These are phyloP conservation scores for Sclerurus mexicanus DNA, from an alignment of 2,113 vertebrate species.

Conservation along the genomic window DNA sequence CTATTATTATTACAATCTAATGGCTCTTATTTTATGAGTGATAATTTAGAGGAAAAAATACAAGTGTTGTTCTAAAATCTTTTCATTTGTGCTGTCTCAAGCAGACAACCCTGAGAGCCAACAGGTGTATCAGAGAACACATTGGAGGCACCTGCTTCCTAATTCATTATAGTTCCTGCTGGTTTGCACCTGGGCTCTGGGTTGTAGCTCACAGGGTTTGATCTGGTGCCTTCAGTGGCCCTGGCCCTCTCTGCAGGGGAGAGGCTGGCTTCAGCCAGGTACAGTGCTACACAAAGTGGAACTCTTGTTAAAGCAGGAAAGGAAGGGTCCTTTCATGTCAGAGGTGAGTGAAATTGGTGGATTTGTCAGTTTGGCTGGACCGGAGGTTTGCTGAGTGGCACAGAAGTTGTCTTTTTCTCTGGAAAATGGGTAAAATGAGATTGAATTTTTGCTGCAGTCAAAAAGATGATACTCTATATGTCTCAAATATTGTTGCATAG, in stretches of 20 bases:
- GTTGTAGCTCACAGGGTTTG: not conserved
- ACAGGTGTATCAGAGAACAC: not conserved
- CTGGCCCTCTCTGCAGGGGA: fast-evolving
- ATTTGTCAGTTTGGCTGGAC: not conserved
- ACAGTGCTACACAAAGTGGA: fast-evolving
- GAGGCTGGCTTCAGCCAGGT: fast-evolving
- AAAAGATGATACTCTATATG: not conserved
- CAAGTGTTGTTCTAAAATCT: not conserved
- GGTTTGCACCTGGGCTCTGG: not conserved
- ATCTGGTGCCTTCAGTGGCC: fast-evolving
- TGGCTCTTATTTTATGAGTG: not conserved
- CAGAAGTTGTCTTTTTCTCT: not conserved
- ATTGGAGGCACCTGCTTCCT: not conserved
- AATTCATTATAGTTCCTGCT: not conserved
- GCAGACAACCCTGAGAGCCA: not conserved
- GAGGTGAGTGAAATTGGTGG: not conserved
- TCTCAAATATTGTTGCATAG: not conserved
- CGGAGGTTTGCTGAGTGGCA: not conserved
- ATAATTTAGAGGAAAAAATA: not conserved
- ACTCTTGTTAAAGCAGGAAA: not conserved
- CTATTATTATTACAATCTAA: not conserved
- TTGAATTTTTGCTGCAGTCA: not conserved
- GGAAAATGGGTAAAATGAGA: not conserved
- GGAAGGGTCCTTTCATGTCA: not conserved
- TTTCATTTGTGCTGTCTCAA: not conserved